A percentile compares a stretch with the other conserved stretches of the same genome.
These are phyloP conservation scores for Cheilosia variabilis DNA, from an alignment of 2,888 invertebrate species.

Conservation along the genomic window DNA sequence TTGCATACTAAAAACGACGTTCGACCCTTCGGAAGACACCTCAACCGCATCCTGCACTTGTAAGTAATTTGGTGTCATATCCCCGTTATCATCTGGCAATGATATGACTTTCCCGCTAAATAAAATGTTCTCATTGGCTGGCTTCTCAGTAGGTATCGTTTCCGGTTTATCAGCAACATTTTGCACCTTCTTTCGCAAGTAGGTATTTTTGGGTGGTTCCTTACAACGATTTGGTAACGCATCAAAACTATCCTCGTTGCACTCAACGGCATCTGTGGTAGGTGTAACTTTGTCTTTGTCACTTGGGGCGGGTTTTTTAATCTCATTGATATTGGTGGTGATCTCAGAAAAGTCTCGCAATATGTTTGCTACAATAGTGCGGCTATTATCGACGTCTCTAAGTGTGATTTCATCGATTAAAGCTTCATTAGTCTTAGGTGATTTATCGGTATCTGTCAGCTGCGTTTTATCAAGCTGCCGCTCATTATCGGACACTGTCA, in stretches of 20 bases:
- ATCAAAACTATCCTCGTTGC: slow-evolving; percentile 31
- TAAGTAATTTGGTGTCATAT: slow-evolving; percentile 38
- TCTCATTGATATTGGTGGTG: neutral
- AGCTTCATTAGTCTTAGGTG: neutral
- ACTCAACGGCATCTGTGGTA: slow-evolving; percentile 6
- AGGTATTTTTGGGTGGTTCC: slow-evolving; percentile 29
- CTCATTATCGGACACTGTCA: neutral
- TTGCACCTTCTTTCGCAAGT: slow-evolving; percentile 7
- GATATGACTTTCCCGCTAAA: slow-evolving; percentile 57
- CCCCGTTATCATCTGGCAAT: slow-evolving; percentile 42
- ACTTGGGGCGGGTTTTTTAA: neutral
- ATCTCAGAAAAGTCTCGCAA: slow-evolving; percentile 3
- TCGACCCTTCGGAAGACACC: slow-evolving; percentile 27
- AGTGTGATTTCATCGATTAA: neutral
- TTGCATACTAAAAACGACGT: slow-evolving; percentile 62
- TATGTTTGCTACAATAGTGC: neutral
- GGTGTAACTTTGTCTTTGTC: neutral
- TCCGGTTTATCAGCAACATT: neutral
- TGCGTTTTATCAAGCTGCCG: no score
- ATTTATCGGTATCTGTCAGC: no score
- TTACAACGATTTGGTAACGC: neutral
- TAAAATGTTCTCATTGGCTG: slow-evolving; percentile 7
- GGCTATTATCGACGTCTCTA: neutral
- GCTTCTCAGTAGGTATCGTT: neutral
- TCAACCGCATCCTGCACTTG: slow-evolving; percentile 48